Percentiles rank a stretch among this genome's conserved stretches.
Evolutionary conservation across 2,113 vertebrate species (phyloP).

Genomic region (Mesocricetus auratus): DNA sequence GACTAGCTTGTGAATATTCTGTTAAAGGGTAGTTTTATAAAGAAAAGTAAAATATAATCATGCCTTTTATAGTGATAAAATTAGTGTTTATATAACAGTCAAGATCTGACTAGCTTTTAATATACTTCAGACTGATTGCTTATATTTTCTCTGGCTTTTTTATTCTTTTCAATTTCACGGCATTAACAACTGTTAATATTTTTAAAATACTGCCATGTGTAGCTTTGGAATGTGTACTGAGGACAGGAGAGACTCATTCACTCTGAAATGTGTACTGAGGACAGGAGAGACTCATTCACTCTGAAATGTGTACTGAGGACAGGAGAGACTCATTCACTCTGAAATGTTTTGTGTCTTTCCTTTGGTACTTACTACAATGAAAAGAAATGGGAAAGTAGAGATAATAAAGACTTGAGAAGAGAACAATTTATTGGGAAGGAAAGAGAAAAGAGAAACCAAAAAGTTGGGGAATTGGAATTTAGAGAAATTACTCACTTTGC

Average conservation of each 20-base stretch:
- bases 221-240: conserved; percentile 64
- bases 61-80: conserved; percentile 80
- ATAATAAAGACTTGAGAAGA: conserved; percentile 66
- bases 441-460: background rate
- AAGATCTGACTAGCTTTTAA: conserved; percentile 73
- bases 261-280: too few relatives aligned
- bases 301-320: too few relatives aligned
- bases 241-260: too few relatives aligned
- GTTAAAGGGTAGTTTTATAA: conserved; percentile 81
- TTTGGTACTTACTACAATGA: conserved; percentile 66
- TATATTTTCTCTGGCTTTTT: conserved; percentile 76
- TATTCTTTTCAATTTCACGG: conserved; percentile 69
- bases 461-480: conserved; percentile 25
- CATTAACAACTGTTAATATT: conserved; percentile 75
- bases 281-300: too few relatives aligned
- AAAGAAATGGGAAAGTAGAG: conserved; percentile 74
- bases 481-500: conserved; percentile 33
- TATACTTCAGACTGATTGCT: conserved; percentile 70
- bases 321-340: conserved; percentile 46
- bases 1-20: conserved; percentile 74
- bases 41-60: conserved; percentile 70
- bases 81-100: conserved; percentile 78
- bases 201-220: conserved; percentile 73
- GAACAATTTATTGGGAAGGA: conserved; percentile 41
- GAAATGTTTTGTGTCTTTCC: conserved; percentile 63